Percentiles rank a stretch among this genome's conserved stretches.
Conservation (phyloP, 2,797 vertebrate genomes). For the Pogonophryne albipinna region DNA sequence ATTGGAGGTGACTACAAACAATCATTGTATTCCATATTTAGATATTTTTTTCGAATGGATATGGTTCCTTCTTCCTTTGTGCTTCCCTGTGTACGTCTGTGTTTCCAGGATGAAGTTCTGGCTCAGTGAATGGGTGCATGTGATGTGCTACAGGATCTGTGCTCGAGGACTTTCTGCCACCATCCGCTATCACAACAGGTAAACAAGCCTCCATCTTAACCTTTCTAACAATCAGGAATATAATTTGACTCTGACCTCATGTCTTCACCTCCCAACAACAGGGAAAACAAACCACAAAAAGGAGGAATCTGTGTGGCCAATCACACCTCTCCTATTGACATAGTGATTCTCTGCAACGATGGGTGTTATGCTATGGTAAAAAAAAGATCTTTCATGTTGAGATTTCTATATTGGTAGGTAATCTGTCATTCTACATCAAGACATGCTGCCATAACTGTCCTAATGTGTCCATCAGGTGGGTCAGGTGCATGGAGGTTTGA, state of each 20-base stretch:
- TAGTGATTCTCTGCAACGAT: slow-evolving; percentile 95
- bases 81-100: neutral
- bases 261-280: slow-evolving; percentile 62
- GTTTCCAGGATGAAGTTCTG: slow-evolving; percentile 88
- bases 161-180: slow-evolving; percentile 94
- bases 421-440: neutral
- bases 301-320: slow-evolving; percentile 99
- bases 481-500: slow-evolving; percentile 94
- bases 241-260: neutral
- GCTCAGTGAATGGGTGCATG: slow-evolving; percentile 94
- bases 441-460: neutral
- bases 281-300: slow-evolving; percentile 93
- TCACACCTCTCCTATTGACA: slow-evolving; percentile 95
- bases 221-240: neutral
- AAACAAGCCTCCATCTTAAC: slow-evolving; percentile 37
- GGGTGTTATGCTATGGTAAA: slow-evolving; percentile 97
- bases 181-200: slow-evolving; percentile 95
- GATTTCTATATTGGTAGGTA: neutral
- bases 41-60: neutral
- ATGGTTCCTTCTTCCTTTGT: neutral
- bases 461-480: slow-evolving; percentile 88
- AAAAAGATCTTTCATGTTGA: neutral
- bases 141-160: slow-evolving; percentile 96
- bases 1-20: slow-evolving; percentile 85
- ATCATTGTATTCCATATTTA: neutral